Percentiles rank a stretch among this genome's conserved stretches.
phyloP scores from a whole-genome alignment of 2,113 vertebrate species.

The Gambusia holbrooki region DNA sequence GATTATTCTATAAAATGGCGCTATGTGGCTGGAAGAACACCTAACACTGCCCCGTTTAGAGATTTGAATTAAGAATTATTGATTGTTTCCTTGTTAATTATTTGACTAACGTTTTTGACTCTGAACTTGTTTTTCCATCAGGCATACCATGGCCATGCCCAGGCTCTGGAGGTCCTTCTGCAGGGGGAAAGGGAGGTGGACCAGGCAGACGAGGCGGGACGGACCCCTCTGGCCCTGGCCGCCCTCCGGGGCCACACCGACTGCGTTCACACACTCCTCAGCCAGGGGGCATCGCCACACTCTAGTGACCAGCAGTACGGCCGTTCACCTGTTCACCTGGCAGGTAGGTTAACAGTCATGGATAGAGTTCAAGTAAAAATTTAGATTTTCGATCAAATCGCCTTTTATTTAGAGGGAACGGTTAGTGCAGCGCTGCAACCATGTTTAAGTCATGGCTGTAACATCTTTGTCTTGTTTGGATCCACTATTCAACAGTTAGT shows the following conservation, averaged over 20 bases:
- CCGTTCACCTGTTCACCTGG: conserved; percentile 89
- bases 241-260: conserved; percentile 89
- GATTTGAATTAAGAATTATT: too few relatives aligned
- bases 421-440: too few relatives aligned
- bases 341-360: conserved; percentile 78
- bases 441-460: too few relatives aligned
- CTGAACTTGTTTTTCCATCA: conserved; percentile 46
- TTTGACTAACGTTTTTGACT: too few relatives aligned
- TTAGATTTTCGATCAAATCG: too few relatives aligned
- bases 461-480: too few relatives aligned
- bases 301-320: conserved; percentile 85
- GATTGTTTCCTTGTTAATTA: too few relatives aligned
- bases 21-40: too few relatives aligned
- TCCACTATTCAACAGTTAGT: not conserved
- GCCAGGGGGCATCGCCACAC: conserved; percentile 89
- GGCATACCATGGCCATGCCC: conserved; percentile 96
- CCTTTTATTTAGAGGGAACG: too few relatives aligned
- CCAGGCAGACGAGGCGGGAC: conserved; percentile 88
- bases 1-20: too few relatives aligned
- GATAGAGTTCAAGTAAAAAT: not conserved
- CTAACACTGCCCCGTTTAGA: too few relatives aligned
- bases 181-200: conserved; percentile 89
- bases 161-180: conserved; percentile 92
- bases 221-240: conserved; percentile 91
- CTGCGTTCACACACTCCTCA: conserved; percentile 91